Evolutionary conservation across 2,888 invertebrate species (phyloP), one percentile per base, ranked within the genome.

Genomic region (Yponomeuta evonymella): DNA sequence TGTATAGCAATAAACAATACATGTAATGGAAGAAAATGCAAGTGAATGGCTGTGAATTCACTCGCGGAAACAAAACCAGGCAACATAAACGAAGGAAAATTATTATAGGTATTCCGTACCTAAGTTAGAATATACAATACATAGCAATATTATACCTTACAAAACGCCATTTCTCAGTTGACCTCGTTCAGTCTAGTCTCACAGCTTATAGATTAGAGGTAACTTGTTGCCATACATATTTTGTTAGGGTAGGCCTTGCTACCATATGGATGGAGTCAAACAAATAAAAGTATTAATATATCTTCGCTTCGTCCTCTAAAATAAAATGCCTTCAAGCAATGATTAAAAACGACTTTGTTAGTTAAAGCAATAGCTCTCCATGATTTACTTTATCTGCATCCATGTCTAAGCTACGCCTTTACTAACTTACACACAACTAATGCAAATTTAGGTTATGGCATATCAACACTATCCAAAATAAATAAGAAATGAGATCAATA

Each of bases 401-500:
- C 65, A 65, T 33, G 48, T 65, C 62, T 51, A 2, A 29, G 51
- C 51, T 58, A 58, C 51, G 15, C 48, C 67, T 71, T 67, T 67
- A 77, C 76, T 74, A 81, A 77, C 80, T 81, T 82, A 84, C 79
- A 77, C 76, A 78, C 80, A 82, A 85, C 74, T 79, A 15, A 15
- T 58, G 86, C 86, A 85, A 87, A 78, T 79, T 83, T 81, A 75
- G 73, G 72, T 74, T 76, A 89, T 88, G 90, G 88, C 89, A 87
- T 87, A 86, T 83, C 82, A 84, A 86, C 83, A 85, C 80, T 84
- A 82, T 83, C 83, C 84, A 81, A 83, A 79, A 87, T 88, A 87
- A 88, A 88, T 87, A 85, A 85, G 80, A 85, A 83, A 89, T 90
- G 90, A 90, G 90, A 90, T 90, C 90, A 90, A 86, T 86, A 86